Percentiles rank a stretch among this genome's conserved stretches.
Evolutionary conservation across 1,140 invertebrate species (phyloP).

Genomic region (Oncopeltus fasciatus): DNA sequence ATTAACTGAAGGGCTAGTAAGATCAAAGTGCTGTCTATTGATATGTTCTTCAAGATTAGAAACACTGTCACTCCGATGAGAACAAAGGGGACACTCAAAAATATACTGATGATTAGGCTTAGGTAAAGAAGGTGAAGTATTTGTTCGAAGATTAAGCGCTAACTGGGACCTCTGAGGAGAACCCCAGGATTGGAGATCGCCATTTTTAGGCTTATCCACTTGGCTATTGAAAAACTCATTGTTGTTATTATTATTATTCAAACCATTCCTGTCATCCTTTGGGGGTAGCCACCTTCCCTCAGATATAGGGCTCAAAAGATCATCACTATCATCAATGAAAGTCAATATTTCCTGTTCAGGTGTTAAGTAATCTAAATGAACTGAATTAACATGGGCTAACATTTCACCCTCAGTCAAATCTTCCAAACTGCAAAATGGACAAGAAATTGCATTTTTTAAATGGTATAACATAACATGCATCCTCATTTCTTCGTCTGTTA

Average conservation of each 20-base stretch:
- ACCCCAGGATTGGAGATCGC: slow-evolving; percentile 29
- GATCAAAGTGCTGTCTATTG: slow-evolving; percentile 67
- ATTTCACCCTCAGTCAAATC: slow-evolving; percentile 57
- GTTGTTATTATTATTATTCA: slow-evolving; percentile 36
- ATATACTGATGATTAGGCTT: slow-evolving; percentile 29
- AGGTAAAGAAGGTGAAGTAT: slow-evolving; percentile 30
- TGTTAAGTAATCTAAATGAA: slow-evolving; percentile 63
- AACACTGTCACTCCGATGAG: slow-evolving; percentile 57
- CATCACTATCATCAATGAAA: slow-evolving; percentile 35
- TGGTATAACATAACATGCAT: slow-evolving; percentile 59
- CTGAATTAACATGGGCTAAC: slow-evolving; percentile 60
- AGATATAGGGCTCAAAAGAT: slow-evolving; percentile 21
- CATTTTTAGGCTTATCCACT: slow-evolving; percentile 8
- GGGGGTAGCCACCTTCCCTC: slow-evolving; percentile 24
- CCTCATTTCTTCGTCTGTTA: slow-evolving; percentile 64
- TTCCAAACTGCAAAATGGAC: slow-evolving; percentile 66
- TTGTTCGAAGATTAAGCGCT: slow-evolving; percentile 35
- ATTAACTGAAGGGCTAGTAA: slow-evolving; percentile 55
- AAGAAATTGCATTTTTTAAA: slow-evolving; percentile 56
- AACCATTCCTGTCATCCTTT: slow-evolving; percentile 24
- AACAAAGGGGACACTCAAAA: slow-evolving; percentile 62
- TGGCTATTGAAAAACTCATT: slow-evolving; percentile 27
- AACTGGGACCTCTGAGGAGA: slow-evolving; percentile 37
- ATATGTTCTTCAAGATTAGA: slow-evolving; percentile 67
- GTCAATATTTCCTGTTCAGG: slow-evolving; percentile 39